These are phyloP conservation scores for Penaeus monodon DNA, from an alignment of 2,888 invertebrate genomes.

Conservation along the genomic window DNA sequence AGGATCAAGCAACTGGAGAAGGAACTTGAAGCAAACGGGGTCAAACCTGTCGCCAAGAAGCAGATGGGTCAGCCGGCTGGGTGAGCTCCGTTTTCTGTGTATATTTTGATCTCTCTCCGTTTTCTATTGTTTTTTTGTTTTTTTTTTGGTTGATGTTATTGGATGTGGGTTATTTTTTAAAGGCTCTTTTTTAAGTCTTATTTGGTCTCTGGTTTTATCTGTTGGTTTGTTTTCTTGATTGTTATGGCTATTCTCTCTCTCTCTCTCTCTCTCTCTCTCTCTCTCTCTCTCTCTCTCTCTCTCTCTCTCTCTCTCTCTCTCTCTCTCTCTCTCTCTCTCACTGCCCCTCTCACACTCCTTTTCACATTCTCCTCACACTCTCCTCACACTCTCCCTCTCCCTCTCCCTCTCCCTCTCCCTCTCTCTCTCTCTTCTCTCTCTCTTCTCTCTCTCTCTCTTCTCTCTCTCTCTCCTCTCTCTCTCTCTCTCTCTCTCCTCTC, in stretches of 20 bases:
- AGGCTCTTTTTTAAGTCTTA: neutral
- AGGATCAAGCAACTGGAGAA: conserved; percentile 88
- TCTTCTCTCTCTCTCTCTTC: too few relatives aligned
- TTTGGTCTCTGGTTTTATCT: neutral
- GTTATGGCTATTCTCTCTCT: neutral
- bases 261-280: neutral
- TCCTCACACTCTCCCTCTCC: neutral
- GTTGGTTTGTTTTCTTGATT: neutral
- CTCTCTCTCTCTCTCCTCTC: conserved; percentile 7
- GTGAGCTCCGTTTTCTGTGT: neutral
- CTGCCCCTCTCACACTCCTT: neutral
- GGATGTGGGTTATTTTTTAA: neutral
- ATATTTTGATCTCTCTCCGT: neutral
- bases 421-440: conserved; percentile 30
- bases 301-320: neutral
- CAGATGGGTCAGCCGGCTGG: neutral
- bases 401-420: conserved; percentile 30
- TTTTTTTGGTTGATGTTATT: neutral
- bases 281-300: neutral
- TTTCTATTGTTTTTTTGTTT: neutral
- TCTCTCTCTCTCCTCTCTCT: neutral
- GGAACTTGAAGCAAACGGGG: conserved; percentile 85
- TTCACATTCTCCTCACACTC: too few relatives aligned
- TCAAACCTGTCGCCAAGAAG: conserved; percentile 79
- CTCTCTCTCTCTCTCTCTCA: neutral